Evolutionary conservation across 2,797 vertebrate genomes (phyloP).

Genomic region (Stomatorhinus walkeri): DNA sequence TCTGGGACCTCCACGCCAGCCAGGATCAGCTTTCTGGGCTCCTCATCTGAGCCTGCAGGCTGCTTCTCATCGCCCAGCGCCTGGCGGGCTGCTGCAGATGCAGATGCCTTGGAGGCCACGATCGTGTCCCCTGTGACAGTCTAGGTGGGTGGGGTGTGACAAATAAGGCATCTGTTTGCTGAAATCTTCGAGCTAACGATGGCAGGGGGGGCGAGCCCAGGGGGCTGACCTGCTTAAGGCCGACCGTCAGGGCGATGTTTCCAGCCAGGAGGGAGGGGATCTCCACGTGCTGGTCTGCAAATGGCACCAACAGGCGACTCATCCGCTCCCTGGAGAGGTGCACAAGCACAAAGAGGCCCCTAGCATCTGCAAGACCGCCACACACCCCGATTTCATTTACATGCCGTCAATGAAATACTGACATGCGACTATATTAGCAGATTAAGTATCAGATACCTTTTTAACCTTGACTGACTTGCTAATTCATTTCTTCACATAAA

Average conservation of each 20-base stretch:
- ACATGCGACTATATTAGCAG: not conserved
- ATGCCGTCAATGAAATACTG: not conserved
- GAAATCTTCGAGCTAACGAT: not conserved
- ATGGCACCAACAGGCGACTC: conserved; percentile 86
- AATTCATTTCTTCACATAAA: not conserved
- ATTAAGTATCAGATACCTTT: not conserved
- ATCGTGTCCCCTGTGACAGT: conserved; percentile 92
- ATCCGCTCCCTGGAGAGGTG: conserved; percentile 74
- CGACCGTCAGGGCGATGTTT: conserved; percentile 89
- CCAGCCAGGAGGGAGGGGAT: conserved; percentile 80
- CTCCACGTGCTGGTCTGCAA: conserved; percentile 91
- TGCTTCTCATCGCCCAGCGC: conserved; percentile 45
- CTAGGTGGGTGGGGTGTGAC: conserved; percentile 44
- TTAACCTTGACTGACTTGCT: not conserved
- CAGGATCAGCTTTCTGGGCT: conserved; percentile 59
- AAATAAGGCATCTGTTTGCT: not conserved
- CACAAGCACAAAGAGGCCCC: not conserved
- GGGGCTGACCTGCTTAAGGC: conserved; percentile 79
- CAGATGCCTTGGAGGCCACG: conserved; percentile 82
- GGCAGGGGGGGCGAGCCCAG: not conserved
- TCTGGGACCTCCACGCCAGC: conserved; percentile 89
- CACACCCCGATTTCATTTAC: not conserved
- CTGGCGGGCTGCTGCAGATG: conserved; percentile 62
- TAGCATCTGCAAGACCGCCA: not conserved
- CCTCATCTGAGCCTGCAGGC: conserved; percentile 21